Evolutionary conservation across 1,140 invertebrate species (phyloP), one percentile per base, ranked within the genome.

Genomic region (Gryon sp.): DNA sequence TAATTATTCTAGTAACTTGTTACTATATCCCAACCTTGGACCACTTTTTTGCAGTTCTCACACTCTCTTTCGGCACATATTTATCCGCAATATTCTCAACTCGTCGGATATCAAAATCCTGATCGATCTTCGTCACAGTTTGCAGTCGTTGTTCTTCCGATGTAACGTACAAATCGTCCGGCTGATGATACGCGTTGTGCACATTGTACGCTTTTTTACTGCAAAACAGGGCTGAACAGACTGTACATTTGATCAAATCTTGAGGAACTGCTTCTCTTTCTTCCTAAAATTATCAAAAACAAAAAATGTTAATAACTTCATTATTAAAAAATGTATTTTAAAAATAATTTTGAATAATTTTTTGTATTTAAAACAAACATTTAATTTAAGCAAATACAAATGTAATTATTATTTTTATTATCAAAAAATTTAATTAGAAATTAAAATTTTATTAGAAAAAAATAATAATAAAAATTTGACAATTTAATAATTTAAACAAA

Each of bases 181-280:
- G 87, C 20, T 90, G 88, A 81, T 93, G 92, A 81, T 92, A 92
- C 55, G 88, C 90, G 24, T 92, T 90, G 70, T 93, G 92, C 32
- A 90, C 86, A 52, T 92, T 90, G 81, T 92, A 93, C 1, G 92
- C 92, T 83, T 90, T 91, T 79, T 92, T 89, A 76, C 90, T 92
- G 70, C 91, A 93, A 79, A 93, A 93, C 11, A 92, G 81, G 40
- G 92, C 92, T 66, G 92, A 90, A 78, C 92, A 93, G 2, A 91
- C 89, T 11, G 91, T 92, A 80, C 92, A 93, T 59, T 91, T 90
- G 6, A 92, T 86, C 15, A 92, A 84, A 73, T 92, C 90, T 28
- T 88, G 85, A 6, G 92, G 92, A 38, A 88, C 72, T 18, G 73
- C 76, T 76, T 90, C 84, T 84, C 90, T 80, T 87, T 92, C 90